These are phyloP conservation scores for Cotesia typhae DNA, from an alignment of 1,140 invertebrate genomes.

Conservation along the genomic window DNA sequence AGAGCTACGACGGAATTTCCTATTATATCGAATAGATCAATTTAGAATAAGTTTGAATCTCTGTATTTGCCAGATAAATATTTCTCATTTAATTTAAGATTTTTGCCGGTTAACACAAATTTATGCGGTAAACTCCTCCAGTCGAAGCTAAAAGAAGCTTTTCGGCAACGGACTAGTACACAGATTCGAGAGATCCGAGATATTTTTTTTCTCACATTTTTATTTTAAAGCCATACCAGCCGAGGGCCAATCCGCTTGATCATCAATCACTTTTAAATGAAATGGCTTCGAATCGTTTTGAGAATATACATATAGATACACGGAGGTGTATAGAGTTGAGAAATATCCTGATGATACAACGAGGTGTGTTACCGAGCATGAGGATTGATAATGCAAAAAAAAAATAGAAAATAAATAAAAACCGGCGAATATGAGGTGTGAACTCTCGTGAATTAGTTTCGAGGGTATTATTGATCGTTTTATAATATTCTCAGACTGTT, in stretches of 20 bases:
- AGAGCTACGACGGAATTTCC: constrained; percentile 33
- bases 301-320: constrained; percentile 10
- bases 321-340: too few relatives aligned
- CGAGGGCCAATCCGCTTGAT: constrained; percentile 39
- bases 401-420: background rate
- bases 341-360: constrained; percentile 18
- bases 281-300: constrained; percentile 30
- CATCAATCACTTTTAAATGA: constrained; percentile 39
- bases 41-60: constrained; percentile 26
- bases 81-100: constrained; percentile 5
- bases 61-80: background rate
- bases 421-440: constrained; percentile 8
- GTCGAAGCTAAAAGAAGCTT: constrained; percentile 19
- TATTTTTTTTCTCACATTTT: constrained; percentile 20
- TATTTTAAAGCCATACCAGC: constrained; percentile 26
- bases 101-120: constrained; percentile 19
- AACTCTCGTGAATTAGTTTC: constrained; percentile 14
- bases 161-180: constrained; percentile 1
- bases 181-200: constrained; percentile 15
- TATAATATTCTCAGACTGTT: constrained; percentile 24
- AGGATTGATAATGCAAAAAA: constrained; percentile 23
- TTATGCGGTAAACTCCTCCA: constrained; percentile 25
- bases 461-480: constrained; percentile 36
- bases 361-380: constrained; percentile 11
- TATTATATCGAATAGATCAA: constrained; percentile 34